Conservation (phyloP, 2,888 invertebrate species). For the Chorisops tibialis region DNA sequence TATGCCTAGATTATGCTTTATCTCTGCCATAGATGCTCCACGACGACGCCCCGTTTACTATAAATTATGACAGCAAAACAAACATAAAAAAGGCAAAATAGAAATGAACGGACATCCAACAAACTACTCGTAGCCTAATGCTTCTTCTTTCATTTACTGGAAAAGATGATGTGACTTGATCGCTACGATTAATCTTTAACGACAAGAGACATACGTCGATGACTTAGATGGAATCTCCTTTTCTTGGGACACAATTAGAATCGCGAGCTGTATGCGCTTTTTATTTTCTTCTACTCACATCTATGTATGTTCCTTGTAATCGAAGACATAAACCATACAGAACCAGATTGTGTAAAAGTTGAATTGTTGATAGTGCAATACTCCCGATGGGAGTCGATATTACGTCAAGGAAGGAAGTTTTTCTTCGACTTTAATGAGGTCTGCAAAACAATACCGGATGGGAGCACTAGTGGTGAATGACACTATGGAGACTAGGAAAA, state of each 20-base stretch:
- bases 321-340: no score
- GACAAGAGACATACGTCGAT: conserved; percentile 29
- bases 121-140: background rate
- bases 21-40: background rate
- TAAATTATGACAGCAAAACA: conserved; percentile 28
- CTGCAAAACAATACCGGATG: no score
- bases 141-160: conserved; percentile 19
- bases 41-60: conserved; percentile 16
- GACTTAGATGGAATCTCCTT: conserved; percentile 21
- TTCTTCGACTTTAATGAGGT: no score
- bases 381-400: no score
- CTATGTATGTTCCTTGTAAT: no score
- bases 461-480: no score
- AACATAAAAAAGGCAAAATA: background rate
- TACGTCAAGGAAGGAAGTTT: no score
- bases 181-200: conserved; percentile 28
- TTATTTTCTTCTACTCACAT: background rate
- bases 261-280: background rate
- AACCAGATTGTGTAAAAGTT: no score
- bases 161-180: conserved; percentile 30
- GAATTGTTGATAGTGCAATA: no score
- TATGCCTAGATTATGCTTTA: background rate
- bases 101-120: background rate
- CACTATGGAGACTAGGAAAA: no score
- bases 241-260: conserved; percentile 12